These are phyloP conservation scores for Blastobasis adustella DNA, from an alignment of 2,888 invertebrate species.

Conservation along the genomic window DNA sequence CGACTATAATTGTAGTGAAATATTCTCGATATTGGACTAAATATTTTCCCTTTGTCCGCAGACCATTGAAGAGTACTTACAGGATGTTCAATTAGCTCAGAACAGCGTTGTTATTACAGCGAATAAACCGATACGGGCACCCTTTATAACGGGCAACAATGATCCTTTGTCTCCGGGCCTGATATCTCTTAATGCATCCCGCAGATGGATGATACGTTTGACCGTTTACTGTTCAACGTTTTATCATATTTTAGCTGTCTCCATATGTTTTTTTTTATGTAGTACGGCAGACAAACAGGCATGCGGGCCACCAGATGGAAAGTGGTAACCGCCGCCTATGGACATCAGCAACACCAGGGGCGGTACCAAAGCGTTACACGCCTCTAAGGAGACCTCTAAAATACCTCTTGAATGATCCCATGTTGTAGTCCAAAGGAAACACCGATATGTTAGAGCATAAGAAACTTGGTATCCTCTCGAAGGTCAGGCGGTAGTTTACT, in stretches of 20 bases:
- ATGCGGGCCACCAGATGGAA: no score
- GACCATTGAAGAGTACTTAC: not conserved
- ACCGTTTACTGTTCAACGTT: slow-evolving; percentile 8
- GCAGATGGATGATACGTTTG: not conserved
- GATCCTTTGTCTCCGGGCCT: slow-evolving; percentile 21
- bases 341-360: no score
- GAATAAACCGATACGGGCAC: not conserved
- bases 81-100: not conserved
- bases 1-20: not conserved
- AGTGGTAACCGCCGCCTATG: no score
- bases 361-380: no score
- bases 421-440: no score
- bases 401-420: no score
- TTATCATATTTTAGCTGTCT: not conserved
- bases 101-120: not conserved
- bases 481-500: no score
- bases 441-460: no score
- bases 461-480: no score
- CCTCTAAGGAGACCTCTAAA: no score
- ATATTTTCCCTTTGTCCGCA: not conserved
- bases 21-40: not conserved
- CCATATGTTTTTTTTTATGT: no score
- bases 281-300: no score
- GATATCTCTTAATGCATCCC: slow-evolving; percentile 23
- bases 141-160: not conserved